Evolutionary conservation across 1,140 invertebrate species (phyloP).

Genomic region (Dreissena rostriformis): DNA sequence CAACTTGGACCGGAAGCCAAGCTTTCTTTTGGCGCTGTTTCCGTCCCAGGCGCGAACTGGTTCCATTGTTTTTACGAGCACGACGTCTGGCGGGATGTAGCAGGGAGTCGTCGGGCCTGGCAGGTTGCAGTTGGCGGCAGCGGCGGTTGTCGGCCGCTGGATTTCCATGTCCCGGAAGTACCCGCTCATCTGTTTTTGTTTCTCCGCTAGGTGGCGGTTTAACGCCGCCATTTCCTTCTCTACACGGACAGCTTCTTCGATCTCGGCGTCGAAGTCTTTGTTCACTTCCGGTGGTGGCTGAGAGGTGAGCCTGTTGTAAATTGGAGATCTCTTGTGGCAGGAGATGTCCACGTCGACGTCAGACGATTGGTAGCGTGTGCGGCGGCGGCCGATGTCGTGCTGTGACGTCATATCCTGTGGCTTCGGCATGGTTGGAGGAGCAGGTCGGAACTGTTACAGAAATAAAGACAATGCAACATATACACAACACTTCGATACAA

Average conservation of each 20-base stretch:
- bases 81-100: background rate
- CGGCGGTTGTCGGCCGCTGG: background rate
- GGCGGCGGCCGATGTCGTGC: background rate
- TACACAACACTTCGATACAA: too few relatives aligned
- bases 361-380: too few relatives aligned
- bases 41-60: constrained; percentile 1
- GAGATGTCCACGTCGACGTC: constrained; percentile 17
- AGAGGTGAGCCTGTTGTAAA: background rate
- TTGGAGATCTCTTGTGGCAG: background rate
- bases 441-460: background rate
- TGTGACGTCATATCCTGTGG: background rate
- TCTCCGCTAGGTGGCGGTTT: constrained; percentile 9
- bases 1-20: constrained; percentile 19
- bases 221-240: constrained; percentile 6
- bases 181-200: background rate
- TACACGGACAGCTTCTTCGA: constrained; percentile 1
- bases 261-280: constrained; percentile 5
- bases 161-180: constrained; percentile 4
- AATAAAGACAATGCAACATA: too few relatives aligned
- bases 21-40: constrained; percentile 4
- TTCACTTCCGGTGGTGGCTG: background rate
- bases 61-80: background rate
- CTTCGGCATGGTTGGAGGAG: constrained; percentile 3
- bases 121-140: constrained; percentile 21
- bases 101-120: background rate